Percentiles rank a stretch among this genome's conserved stretches.
Evolutionary conservation across 2,888 invertebrate species (phyloP).

Genomic region (Empis stercorea): DNA sequence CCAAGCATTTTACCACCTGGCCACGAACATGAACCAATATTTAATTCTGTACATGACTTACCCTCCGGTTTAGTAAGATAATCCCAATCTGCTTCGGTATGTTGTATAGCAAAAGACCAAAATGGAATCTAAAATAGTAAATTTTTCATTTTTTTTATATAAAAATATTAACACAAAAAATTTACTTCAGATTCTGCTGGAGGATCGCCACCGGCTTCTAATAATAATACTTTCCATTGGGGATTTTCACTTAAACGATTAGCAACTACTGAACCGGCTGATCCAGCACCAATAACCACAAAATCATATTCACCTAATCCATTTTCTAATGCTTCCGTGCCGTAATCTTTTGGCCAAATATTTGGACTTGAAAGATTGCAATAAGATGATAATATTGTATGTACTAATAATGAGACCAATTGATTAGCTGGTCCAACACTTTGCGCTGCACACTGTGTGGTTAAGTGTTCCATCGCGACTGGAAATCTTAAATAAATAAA

Average conservation of each 20-base stretch:
- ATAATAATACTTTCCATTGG: conserved; percentile 17
- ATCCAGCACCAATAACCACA: conserved; percentile 11
- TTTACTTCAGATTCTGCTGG: conserved; percentile 20
- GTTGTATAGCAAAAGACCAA: conserved; percentile 18
- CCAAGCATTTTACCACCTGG: conserved; percentile 52
- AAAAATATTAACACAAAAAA: too few species aligned
- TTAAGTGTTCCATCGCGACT: conserved; percentile 30
- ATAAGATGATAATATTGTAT: conserved; percentile 42
- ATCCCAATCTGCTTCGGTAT: conserved; percentile 22
- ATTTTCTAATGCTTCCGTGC: conserved; percentile 21
- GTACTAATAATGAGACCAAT: conserved; percentile 41
- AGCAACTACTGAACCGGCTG: conserved; percentile 16
- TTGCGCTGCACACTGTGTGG: conserved; percentile 24
- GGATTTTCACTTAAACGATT: conserved; percentile 22
- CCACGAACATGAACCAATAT: conserved; percentile 35
- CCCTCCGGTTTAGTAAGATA: conserved; percentile 22
- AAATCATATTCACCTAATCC: conserved; percentile 10
- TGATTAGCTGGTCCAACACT: conserved; percentile 17
- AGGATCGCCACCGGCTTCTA: conserved; percentile 21
- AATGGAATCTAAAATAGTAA: conserved; percentile 19
- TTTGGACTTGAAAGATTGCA: conserved; percentile 38
- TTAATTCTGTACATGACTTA: conserved; percentile 22
- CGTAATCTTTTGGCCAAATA: conserved; percentile 40
- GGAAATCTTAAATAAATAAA: too few species aligned
- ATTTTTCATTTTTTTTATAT: conserved; percentile 36